phyloP scores from a whole-genome alignment of 2,797 vertebrate species.

The Oceanodroma leucorhoa region DNA sequence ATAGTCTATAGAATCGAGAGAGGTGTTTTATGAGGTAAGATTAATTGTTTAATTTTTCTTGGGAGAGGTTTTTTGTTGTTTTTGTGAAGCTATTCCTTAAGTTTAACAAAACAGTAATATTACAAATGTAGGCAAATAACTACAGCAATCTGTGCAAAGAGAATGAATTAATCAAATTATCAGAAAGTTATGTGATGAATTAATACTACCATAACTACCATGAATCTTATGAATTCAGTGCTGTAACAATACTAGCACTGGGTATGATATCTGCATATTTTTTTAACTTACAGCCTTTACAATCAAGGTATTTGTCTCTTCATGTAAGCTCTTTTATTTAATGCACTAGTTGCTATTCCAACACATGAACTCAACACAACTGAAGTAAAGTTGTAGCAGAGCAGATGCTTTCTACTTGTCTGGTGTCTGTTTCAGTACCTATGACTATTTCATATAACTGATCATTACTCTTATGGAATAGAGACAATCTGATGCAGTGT shows the following conservation, averaged over 20 bases:
- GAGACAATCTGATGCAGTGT: neutral
- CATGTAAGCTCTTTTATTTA: neutral
- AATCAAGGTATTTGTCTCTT: neutral
- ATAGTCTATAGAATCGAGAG: neutral
- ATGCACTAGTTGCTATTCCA: neutral
- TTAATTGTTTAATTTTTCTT: neutral
- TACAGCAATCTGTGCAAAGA: neutral
- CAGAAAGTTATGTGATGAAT: neutral
- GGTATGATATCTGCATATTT: neutral
- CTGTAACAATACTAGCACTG: neutral
- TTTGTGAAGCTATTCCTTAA: neutral
- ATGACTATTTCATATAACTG: neutral
- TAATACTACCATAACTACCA: neutral
- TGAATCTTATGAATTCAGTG: neutral
- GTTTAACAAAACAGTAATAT: neutral
- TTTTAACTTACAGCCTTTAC: neutral
- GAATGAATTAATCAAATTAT: neutral
- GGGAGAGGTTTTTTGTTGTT: rapidly evolving
- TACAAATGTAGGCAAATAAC: neutral
- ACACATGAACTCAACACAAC: neutral
- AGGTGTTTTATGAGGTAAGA: neutral
- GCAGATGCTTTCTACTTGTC: neutral
- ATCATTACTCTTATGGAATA: neutral
- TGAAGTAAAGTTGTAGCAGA: neutral
- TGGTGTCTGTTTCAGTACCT: neutral